phyloP scores from a whole-genome alignment of 2,888 invertebrate genomes.

The Seira ritae region DNA sequence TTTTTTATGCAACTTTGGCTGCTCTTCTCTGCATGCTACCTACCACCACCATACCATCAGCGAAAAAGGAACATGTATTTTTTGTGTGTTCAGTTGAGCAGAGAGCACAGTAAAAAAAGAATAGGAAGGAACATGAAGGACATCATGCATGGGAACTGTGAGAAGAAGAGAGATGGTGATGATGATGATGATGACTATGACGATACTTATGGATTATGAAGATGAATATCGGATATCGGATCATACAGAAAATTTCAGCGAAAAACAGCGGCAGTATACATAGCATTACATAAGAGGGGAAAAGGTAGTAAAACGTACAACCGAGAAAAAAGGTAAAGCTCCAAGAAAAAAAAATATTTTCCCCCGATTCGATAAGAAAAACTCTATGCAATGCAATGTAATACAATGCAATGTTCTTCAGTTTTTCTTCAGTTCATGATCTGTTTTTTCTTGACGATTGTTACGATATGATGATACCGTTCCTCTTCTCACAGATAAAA shows the following conservation, averaged over 20 bases:
- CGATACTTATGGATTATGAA: slow-evolving; percentile 47
- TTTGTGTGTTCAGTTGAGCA: background rate
- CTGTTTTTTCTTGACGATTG: background rate
- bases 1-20: slow-evolving; percentile 9
- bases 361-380: background rate
- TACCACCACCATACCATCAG: slow-evolving; percentile 2
- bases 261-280: background rate
- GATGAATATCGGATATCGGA: slow-evolving; percentile 49
- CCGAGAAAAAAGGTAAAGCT: slow-evolving; percentile 14
- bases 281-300: slow-evolving; percentile 7
- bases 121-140: background rate
- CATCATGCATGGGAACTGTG: slow-evolving; percentile 16
- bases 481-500: background rate
- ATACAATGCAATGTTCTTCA: too few species aligned
- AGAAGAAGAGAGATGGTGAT: background rate
- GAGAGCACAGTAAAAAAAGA: background rate
- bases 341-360: slow-evolving; percentile 18
- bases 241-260: slow-evolving; percentile 42
- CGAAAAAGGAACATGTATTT: slow-evolving; percentile 9
- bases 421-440: too few species aligned
- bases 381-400: background rate
- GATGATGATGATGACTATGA: background rate
- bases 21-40: slow-evolving; percentile 5
- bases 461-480: background rate
- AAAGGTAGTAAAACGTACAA: background rate